These are phyloP conservation scores for Dicyrtoma fusca DNA, from an alignment of 2,888 invertebrate genomes.

Conservation along the genomic window DNA sequence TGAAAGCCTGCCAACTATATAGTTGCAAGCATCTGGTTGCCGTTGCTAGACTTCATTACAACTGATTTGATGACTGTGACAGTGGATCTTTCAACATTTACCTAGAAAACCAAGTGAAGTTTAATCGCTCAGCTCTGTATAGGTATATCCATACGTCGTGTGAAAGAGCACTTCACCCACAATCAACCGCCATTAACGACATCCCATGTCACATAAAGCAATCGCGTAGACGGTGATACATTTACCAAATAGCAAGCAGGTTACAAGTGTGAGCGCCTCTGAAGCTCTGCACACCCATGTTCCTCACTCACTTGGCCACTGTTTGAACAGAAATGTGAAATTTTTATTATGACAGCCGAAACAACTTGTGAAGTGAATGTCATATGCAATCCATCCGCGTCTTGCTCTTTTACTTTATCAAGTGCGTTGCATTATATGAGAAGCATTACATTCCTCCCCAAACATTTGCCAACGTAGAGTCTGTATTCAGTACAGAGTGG, in stretches of 20 bases:
- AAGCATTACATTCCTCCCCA: conserved; percentile 1
- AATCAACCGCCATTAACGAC: neutral
- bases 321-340: neutral
- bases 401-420: conserved; percentile 17
- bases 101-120: conserved; percentile 37
- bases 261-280: no score
- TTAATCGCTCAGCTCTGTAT: conserved; percentile 30
- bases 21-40: neutral
- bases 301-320: no score
- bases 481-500: neutral
- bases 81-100: conserved; percentile 38
- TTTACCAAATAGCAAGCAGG: no score
- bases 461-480: neutral
- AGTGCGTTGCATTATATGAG: conserved; percentile 23
- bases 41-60: conserved; percentile 12
- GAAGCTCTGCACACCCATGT: no score
- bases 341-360: neutral
- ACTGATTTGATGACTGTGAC: conserved; percentile 18
- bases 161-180: conserved; percentile 24
- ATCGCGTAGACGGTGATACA: no score
- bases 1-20: no score
- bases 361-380: conserved; percentile 18
- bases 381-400: conserved; percentile 20
- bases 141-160: neutral
- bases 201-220: no score